A percentile compares a stretch with the other conserved stretches of the same genome.
These are phyloP conservation scores for Ips nitidus DNA, from an alignment of 1,140 invertebrate genomes.

Conservation along the genomic window DNA sequence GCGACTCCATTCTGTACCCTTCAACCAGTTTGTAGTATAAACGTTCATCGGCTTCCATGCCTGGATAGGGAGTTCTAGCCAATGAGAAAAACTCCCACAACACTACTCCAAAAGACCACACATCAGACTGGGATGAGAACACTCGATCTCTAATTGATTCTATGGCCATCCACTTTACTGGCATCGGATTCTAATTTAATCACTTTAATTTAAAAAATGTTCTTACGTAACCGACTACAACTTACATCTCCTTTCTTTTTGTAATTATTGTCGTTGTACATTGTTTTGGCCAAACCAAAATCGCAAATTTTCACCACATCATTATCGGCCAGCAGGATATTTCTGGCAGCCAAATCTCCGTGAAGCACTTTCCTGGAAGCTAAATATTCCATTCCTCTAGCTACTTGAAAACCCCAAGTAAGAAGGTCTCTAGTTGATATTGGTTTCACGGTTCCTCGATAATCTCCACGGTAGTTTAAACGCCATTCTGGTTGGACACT, in stretches of 20 bases:
- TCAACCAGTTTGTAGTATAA: conserved; percentile 75
- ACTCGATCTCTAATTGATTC: conserved; percentile 78
- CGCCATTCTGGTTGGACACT: conserved; percentile 73
- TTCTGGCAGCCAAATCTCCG: conserved; percentile 93
- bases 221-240: conserved; percentile 25
- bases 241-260: conserved; percentile 86
- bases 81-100: conserved; percentile 94
- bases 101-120: conserved; percentile 93
- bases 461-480: conserved; percentile 73
- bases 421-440: conserved; percentile 81
- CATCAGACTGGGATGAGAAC: conserved; percentile 86
- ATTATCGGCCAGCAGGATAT: conserved; percentile 87
- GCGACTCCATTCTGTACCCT: conserved; percentile 86
- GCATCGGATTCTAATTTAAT: conserved; percentile 62
- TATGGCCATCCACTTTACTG: conserved; percentile 82
- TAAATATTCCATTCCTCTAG: conserved; percentile 94
- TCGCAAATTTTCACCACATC: conserved; percentile 94
- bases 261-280: conserved; percentile 91
- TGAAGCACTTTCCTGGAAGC: conserved; percentile 85
- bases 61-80: conserved; percentile 86
- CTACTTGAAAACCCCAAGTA: conserved; percentile 91
- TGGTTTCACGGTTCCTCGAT: conserved; percentile 63
- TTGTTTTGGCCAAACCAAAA: conserved; percentile 90
- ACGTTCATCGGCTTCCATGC: conserved; percentile 71
- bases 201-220: conserved; percentile 5